Percentiles rank a stretch among this genome's conserved stretches.
Evolutionary conservation across 2,888 invertebrate genomes (phyloP).

Genomic region (Mongoloraphidia duomilia): DNA sequence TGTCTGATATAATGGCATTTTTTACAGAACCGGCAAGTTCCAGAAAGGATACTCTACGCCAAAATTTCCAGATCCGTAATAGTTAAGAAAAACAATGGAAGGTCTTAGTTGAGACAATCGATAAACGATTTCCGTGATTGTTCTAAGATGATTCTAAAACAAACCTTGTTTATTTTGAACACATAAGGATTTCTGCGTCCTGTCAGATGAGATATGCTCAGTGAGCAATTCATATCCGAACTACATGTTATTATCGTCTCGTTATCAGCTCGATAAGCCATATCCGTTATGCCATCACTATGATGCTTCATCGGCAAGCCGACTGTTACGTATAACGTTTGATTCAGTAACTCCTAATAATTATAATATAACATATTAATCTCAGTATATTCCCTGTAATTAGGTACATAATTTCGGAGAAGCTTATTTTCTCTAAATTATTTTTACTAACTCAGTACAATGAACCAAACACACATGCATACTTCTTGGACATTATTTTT

Average conservation of each 20-base stretch:
- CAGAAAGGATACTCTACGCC: too few species aligned
- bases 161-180: constrained; percentile 39
- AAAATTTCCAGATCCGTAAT: too few species aligned
- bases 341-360: constrained; percentile 37
- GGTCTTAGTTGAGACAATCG: too few species aligned
- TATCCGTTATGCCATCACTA: constrained; percentile 32
- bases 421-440: constrained; percentile 4
- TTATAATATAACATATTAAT: constrained; percentile 14
- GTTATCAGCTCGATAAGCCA: constrained; percentile 33
- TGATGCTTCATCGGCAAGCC: constrained; percentile 33
- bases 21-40: too few species aligned
- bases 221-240: constrained; percentile 34
- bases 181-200: constrained; percentile 36
- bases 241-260: constrained; percentile 39
- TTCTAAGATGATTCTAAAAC: constrained; percentile 9
- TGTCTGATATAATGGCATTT: too few species aligned
- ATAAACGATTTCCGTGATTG: too few species aligned
- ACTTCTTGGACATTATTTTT: too few species aligned
- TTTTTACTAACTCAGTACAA: too few species aligned
- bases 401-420: neutral
- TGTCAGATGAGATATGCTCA: constrained; percentile 32
- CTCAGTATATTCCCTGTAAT: neutral
- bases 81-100: too few species aligned
- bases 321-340: constrained; percentile 34
- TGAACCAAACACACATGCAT: too few species aligned